These are phyloP conservation scores for Anseranas semipalmata DNA, from an alignment of 2,113 vertebrate species.

Conservation along the genomic window DNA sequence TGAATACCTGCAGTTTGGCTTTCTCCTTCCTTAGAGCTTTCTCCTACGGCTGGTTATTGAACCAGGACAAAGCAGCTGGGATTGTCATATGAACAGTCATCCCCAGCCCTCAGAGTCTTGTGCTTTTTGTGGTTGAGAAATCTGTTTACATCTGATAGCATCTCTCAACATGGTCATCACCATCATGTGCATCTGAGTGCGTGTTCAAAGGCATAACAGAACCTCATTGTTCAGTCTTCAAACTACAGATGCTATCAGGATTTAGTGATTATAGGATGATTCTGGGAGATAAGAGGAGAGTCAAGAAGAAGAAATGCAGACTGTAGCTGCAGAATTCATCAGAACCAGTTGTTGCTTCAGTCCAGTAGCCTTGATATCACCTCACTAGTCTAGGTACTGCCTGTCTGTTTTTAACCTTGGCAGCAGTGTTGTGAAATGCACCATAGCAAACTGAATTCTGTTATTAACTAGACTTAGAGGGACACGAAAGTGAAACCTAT, in stretches of 20 bases:
- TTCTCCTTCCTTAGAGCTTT: neutral
- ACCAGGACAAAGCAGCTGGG: neutral
- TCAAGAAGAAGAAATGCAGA: neutral
- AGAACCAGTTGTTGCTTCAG: neutral
- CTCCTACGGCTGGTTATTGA: neutral
- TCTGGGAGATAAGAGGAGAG: neutral
- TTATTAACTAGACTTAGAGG: neutral
- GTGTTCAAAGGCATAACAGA: neutral
- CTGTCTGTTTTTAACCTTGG: neutral
- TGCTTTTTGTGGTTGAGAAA: neutral
- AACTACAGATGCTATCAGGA: neutral
- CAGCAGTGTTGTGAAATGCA: neutral
- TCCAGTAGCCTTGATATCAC: neutral
- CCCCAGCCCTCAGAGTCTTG: neutral
- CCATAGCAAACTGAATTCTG: neutral
- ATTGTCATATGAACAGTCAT: neutral
- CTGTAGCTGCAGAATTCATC: neutral
- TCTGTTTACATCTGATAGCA: conserved; percentile 18
- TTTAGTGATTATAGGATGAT: neutral
- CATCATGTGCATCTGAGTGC: neutral
- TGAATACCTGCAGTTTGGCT: neutral
- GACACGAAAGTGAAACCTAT: neutral
- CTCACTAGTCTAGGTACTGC: neutral
- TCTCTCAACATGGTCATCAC: neutral
- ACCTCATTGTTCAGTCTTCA: neutral